Base-by-base conservation (phyloP, 2,797 vertebrate species). In the Alfaro cultratus region DNA sequence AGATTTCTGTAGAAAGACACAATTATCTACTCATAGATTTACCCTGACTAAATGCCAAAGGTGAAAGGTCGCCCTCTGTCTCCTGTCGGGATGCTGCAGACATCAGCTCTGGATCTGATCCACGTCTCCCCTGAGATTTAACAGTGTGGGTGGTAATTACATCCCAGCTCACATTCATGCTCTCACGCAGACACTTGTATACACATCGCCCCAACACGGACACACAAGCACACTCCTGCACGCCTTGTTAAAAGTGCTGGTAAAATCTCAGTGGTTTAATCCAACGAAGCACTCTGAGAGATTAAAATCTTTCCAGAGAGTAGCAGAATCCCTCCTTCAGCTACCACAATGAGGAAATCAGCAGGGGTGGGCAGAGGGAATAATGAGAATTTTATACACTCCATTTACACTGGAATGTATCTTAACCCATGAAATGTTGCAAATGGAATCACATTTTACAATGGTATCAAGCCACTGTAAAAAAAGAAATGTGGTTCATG, bases 121-220 rank as follows among this genome's bases (percentile, higher is more conserved):
- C 74, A 1, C 72, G 73, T 76, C 88, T 87, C 86, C 84, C 83
- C 81, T 7, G 85, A 82, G 89, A 73, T 80, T 89, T 73, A 74
- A 82, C 89, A 43, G 80, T 74, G 89, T 95, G 94, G 93, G 93
- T 92, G 94, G 94, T 85, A 85, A 79, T 77, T 71, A 79, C 78
- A 76, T 34, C 53, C 68, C 73, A 57, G 75, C 75, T 77, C 62
- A 39, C 49, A 78, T 18, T 51, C 78, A 79, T 46, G 43, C 75
- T 64, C 45, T 13, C 62, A 49, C n/a, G 34, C 46, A 55, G 23
- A 23, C 46, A 47, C 74, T 13, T n/a, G 36, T 23, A 51, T 9
- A 70, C 55, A 64, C 71, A 78, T 39, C 34, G 39, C 53, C 51
- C 57, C 57, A 81, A 81, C 75, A 68, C 53, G 43, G 29, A 72